These are phyloP conservation scores for Cyrtonyx montezumae DNA, from an alignment of 2,113 vertebrate genomes.

Conservation along the genomic window DNA sequence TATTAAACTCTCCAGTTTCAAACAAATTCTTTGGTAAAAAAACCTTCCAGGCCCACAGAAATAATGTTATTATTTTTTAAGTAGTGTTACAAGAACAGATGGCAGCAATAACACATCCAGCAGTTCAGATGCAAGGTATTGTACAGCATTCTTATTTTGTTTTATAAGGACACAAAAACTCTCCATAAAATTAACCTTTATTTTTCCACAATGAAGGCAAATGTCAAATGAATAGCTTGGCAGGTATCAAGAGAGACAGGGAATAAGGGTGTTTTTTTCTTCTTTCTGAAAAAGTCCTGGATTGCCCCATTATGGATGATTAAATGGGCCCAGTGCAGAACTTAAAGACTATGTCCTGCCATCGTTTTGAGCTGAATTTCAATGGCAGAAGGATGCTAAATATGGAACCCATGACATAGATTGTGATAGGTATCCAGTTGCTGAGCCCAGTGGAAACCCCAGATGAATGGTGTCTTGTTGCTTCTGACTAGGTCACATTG, in stretches of 20 bases:
- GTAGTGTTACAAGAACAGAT: conserved; percentile 13
- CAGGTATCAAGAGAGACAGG: neutral
- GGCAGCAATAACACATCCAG: neutral
- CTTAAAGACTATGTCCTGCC: neutral
- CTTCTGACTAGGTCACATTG: neutral
- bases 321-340: neutral
- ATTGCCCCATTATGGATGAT: neutral
- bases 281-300: neutral
- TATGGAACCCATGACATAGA: fast-evolving
- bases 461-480: neutral
- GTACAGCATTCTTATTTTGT: conserved; percentile 30
- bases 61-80: neutral
- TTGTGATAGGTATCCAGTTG: neutral
- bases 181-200: conserved; percentile 14
- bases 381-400: neutral
- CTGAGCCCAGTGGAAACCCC: neutral
- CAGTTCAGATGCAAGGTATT: conserved; percentile 1
- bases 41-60: neutral
- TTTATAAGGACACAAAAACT: conserved; percentile 56
- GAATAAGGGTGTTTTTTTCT: neutral
- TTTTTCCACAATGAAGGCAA: conserved; percentile 4
- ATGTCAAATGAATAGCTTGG: neutral
- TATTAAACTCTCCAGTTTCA: neutral
- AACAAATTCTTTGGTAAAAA: neutral
- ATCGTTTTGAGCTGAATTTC: neutral